Conservation (phyloP, 2,888 invertebrate genomes). For the Strigamia crassipes region DNA sequence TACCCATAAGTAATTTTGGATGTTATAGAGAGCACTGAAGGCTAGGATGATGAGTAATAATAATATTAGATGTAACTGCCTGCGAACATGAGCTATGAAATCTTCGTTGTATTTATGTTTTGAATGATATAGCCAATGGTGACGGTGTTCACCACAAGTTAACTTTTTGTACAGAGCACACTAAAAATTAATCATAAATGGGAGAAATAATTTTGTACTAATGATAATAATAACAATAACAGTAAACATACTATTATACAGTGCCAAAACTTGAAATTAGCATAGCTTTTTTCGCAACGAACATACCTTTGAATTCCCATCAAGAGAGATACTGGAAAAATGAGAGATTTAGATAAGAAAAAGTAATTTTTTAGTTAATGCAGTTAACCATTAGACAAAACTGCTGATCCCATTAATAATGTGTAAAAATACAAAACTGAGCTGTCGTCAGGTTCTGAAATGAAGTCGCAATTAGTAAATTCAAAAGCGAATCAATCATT, state of each 20-base stretch:
- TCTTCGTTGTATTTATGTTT: not conserved
- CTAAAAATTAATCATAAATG: not conserved
- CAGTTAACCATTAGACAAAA: not conserved
- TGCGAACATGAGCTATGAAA: constrained; percentile 23
- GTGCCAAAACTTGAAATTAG: not conserved
- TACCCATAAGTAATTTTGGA: not conserved
- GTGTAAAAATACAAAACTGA: not conserved
- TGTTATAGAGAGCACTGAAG: not conserved
- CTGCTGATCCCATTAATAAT: not conserved
- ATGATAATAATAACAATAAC: not conserved
- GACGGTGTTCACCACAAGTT: not conserved
- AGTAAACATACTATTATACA: not conserved
- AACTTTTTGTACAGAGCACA: not conserved
- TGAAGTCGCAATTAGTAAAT: not conserved
- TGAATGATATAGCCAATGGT: not conserved
- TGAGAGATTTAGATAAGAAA: too few relatives aligned
- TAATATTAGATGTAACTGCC: not conserved
- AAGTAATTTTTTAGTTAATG: too few relatives aligned
- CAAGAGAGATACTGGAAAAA: not conserved
- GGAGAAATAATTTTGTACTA: too few relatives aligned
- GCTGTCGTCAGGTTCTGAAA: not conserved
- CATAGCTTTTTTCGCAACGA: not conserved
- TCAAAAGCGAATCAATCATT: not conserved
- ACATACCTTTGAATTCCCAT: not conserved
- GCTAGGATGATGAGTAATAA: not conserved